Base-by-base conservation (phyloP, 2,113 vertebrate species). In the Hucho hucho region DNA sequence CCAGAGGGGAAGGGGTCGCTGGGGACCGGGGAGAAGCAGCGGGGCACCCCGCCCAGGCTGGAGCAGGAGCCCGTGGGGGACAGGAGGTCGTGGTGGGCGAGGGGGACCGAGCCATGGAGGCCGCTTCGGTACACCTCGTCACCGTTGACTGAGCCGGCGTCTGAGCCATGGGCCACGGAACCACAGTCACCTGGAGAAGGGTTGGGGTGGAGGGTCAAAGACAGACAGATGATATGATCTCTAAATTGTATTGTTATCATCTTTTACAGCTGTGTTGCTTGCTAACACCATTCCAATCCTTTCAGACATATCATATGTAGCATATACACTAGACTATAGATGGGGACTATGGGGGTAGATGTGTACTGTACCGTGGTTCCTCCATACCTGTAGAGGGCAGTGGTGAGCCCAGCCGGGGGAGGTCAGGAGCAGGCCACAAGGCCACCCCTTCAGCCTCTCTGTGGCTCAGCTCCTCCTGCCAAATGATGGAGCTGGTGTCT, bases 1-100 rank as follows among this genome's bases (percentile, higher is more conserved):
- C 91, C 92, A 0, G 93, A 94, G 43, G 94, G 94, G 80, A 95
- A 95, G 58, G 94, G 92, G 84, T 95, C 93, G 4, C 94, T 94
- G 75, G 92, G 91, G 4, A 89, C 90, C 0, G 93, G 94, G 0
- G 94, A 95, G 0, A 84, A 84, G 79, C 94, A 94, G 56, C 92
- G 92, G 0, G 94, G 94, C 56, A 94, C 66, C 0, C 94, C 94
- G 0, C 94, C 93, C 59, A 88, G 79, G 79, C 93, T 94, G 70
- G 92, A 94, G 68, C 90, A 90, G 46, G 93, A 93, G 81, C 92
- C 92, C 0, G 92, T 92, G 0, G 93, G 93, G 7, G 94, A 94
- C 65, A 93, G 88, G 24, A 89, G 86, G 86, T 88, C 89, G 2
- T 68, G 79, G 24, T 87, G 76, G n/a, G 81, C 79, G 26, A 89